These are phyloP conservation scores for Neotoxoptera formosana DNA, from an alignment of 1,140 invertebrate species.

Conservation along the genomic window DNA sequence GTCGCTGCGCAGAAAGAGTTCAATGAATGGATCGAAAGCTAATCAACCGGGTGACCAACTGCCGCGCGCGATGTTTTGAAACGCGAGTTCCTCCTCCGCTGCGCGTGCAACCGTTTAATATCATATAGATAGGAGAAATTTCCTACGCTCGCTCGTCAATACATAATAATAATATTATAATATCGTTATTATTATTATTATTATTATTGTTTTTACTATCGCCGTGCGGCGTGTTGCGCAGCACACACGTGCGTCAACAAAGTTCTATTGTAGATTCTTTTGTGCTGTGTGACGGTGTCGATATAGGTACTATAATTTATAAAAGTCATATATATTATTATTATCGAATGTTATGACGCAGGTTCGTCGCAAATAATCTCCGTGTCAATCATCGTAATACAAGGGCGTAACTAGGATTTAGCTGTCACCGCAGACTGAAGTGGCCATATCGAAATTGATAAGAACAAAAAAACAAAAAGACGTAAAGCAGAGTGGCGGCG, in stretches of 20 bases:
- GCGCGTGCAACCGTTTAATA: not conserved
- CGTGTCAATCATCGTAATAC: not conserved
- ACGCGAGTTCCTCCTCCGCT: not conserved
- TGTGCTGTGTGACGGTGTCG: not conserved
- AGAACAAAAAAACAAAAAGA: not conserved
- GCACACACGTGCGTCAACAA: not conserved
- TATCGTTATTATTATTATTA: not conserved
- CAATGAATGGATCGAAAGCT: slow-evolving; percentile 53
- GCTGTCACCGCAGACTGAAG: not conserved
- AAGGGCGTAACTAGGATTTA: not conserved
- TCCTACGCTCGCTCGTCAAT: not conserved
- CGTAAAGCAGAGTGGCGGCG: not conserved
- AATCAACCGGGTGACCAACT: slow-evolving; percentile 5
- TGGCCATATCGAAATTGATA: not conserved
- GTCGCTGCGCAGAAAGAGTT: slow-evolving; percentile 17
- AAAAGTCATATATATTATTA: too few species aligned
- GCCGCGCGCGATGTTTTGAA: not conserved
- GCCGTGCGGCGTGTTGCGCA: too few species aligned
- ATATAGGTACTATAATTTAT: not conserved
- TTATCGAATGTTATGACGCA: not conserved
- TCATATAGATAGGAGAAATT: not conserved
- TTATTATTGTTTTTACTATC: too few species aligned
- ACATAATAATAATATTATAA: not conserved
- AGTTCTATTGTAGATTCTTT: not conserved
- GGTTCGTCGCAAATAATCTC: not conserved